These are phyloP conservation scores for Drosophila erecta DNA, from an alignment of 1,140 invertebrate genomes.

Conservation along the genomic window DNA sequence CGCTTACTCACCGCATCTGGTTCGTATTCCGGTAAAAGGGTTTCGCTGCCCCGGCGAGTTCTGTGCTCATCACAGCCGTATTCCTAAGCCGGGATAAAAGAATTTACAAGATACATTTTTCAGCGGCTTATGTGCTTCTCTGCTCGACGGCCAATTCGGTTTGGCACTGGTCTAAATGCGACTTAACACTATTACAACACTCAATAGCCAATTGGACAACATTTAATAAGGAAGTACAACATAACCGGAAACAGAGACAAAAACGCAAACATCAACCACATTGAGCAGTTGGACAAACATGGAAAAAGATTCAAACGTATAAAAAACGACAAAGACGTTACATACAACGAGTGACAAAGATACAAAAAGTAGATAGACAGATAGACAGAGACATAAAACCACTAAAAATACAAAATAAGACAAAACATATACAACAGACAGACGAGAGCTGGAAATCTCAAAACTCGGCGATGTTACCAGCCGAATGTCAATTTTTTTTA, in stretches of 20 bases:
- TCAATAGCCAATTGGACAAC: conserved; percentile 75
- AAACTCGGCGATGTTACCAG: conserved; percentile 15
- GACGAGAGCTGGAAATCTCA: conserved; percentile 15
- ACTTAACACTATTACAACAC: conserved; percentile 54
- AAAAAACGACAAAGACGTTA: conserved; percentile 28
- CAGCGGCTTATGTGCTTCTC: conserved; percentile 17
- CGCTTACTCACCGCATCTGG: conserved; percentile 88
- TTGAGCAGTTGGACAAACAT: conserved; percentile 47
- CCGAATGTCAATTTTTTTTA: conserved; percentile 79
- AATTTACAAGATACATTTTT: conserved; percentile 54
- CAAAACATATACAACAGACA: conserved; percentile 25
- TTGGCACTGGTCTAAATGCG: conserved; percentile 23
- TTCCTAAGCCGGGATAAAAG: conserved; percentile 84
- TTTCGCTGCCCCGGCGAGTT: conserved; percentile 87
- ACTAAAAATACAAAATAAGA: conserved; percentile 26
- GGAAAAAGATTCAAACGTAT: conserved; percentile 40
- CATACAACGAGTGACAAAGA: conserved; percentile 30
- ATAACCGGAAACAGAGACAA: conserved; percentile 39
- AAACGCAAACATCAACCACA: conserved; percentile 33
- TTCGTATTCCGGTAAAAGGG: conserved; percentile 89
- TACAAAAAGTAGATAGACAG: conserved; percentile 35
- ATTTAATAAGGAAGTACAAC: conserved; percentile 43
- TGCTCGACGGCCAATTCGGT: conserved; percentile 20
- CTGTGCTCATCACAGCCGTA: conserved; percentile 87
- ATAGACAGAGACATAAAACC: conserved; percentile 10